phyloP scores from a whole-genome alignment of 2,113 vertebrate species.

The Chionomys nivalis region DNA sequence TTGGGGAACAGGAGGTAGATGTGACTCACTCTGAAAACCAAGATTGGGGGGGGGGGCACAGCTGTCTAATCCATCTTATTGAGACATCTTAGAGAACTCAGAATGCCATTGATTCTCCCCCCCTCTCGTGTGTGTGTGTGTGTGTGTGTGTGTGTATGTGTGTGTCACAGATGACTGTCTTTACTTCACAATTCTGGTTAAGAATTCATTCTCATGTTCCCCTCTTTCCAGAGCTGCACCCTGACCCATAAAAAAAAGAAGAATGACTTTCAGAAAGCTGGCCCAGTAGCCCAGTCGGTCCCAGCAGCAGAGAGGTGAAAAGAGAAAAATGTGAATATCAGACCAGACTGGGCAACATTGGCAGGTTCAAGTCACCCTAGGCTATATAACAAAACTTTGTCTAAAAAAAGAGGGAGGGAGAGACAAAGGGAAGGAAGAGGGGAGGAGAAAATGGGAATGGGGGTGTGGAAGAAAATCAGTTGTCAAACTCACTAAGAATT shows the following conservation, averaged over 20 bases:
- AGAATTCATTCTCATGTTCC: not conserved
- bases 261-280: not conserved
- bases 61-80: not conserved
- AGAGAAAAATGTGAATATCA: not conserved
- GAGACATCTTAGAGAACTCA: not conserved
- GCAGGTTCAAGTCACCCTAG: not conserved
- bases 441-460: accelerated
- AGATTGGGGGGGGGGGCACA: not conserved
- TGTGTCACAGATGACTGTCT: not conserved
- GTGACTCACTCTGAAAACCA: not conserved
- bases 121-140: not conserved
- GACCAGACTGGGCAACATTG: not conserved
- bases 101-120: not conserved
- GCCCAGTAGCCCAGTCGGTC: not conserved
- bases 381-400: not conserved
- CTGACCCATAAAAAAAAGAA: not conserved
- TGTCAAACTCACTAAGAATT: not conserved
- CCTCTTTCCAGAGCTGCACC: not conserved
- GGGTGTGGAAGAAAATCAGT: not conserved
- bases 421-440: not conserved
- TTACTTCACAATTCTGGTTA: not conserved
- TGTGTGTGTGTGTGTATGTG: not conserved
- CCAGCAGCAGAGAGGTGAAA: not conserved
- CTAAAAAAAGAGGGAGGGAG: not conserved
- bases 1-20: accelerated